A percentile compares a stretch with the other conserved stretches of the same genome.
phyloP scores from a whole-genome alignment of 2,113 vertebrate genomes.

The Thalassoma bifasciatum region DNA sequence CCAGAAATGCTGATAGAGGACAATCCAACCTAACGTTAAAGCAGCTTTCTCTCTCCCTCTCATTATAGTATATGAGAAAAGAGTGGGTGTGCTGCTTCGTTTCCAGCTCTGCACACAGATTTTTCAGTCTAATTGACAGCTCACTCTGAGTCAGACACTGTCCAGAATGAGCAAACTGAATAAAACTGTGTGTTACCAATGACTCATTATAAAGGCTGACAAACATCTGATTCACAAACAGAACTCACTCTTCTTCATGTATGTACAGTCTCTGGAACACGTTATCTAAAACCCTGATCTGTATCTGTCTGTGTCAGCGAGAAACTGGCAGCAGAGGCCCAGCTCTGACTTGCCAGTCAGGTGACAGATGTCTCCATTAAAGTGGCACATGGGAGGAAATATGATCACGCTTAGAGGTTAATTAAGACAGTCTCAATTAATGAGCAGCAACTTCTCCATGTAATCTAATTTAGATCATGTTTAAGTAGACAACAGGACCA shows the following conservation, averaged over 20 bases:
- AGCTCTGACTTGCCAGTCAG: conserved; percentile 52
- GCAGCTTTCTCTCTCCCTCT: conserved; percentile 12
- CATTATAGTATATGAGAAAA: conserved; percentile 34
- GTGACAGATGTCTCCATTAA: conserved; percentile 75
- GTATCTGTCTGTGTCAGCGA: conserved; percentile 9
- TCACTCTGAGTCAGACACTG: conserved; percentile 58
- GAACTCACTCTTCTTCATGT: background rate
- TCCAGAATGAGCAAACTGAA: conserved; percentile 36
- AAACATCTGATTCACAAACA: conserved; percentile 34
- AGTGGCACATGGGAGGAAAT: conserved; percentile 69
- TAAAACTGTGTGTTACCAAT: conserved; percentile 24
- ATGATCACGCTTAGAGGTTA: conserved; percentile 65
- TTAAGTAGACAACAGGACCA: conserved; percentile 55
- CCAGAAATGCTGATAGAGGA: conserved; percentile 16
- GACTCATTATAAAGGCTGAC: conserved; percentile 44
- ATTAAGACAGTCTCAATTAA: conserved; percentile 76
- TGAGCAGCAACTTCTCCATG: conserved; percentile 61
- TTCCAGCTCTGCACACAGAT: conserved; percentile 47
- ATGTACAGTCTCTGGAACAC: background rate
- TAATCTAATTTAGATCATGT: conserved; percentile 67
- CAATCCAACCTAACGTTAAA: conserved; percentile 33
- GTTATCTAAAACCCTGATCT: conserved; percentile 35
- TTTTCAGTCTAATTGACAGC: conserved; percentile 40
- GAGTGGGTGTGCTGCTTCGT: conserved; percentile 54
- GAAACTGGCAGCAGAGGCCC: conserved; percentile 34